Evolutionary conservation across 2,113 vertebrate species (phyloP), one percentile per base, ranked within the genome.

Genomic region (Ammospiza caudacuta): DNA sequence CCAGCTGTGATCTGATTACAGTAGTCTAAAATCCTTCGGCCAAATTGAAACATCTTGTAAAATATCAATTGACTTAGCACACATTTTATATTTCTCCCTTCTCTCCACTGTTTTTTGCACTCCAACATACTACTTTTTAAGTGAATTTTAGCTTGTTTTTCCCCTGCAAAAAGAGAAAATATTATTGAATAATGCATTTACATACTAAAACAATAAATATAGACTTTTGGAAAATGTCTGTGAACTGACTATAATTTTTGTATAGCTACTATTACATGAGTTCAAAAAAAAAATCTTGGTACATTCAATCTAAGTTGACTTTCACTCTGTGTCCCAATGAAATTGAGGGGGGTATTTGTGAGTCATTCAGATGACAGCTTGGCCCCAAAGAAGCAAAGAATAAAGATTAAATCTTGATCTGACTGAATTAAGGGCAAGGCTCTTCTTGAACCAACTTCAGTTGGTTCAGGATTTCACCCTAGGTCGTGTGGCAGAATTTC

Each of bases 401-500:
- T 63, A 66, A 46, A 25, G 43, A 67, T 80, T 61, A 86, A 80
- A 83, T 66, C 31, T 19, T 74, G 29, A 49, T 39, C 25, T 81
- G 41, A 17, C 20, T 33, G 51, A 86, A 39, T 73, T 92, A 90
- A 39, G 29, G 79, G 20, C 44, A 86, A 72, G 52, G 7, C 5
- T 80, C 58, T 37, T 90, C 74, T 84, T 67, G 49, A 51, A 27
- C 24, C 49, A 27, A 47, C 35, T 67, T 89, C 79, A 33, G 5
- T 11, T 63, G 31, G 68, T 63, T 69, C 73, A 84, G 37, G 37
- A 91, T 91, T 94, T 92, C 73, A 96, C 66, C 66, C 37, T 66
- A 51, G 86, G 83, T 90, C 58, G 14, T 58, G 52, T 59, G 75
- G 81, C 94, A 97, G 57, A 91, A 91, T 59, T 92, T 37, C 79